Base-by-base conservation (phyloP, 2,113 vertebrate species). In the Opisthocomus hoazin region DNA sequence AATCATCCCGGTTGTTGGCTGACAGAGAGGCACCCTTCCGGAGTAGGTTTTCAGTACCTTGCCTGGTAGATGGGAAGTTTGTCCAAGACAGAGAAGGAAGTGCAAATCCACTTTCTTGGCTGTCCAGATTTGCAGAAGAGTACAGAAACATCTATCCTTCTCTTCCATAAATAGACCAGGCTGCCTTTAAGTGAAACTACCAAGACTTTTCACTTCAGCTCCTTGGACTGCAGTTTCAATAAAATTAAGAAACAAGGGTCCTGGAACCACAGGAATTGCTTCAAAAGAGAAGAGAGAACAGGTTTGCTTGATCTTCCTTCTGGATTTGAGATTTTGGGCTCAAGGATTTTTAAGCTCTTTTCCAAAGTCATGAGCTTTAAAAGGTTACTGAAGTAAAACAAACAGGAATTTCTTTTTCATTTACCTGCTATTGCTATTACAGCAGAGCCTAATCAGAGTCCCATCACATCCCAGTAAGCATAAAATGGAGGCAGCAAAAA, bases 351-450 rank as follows among this genome's bases (percentile, higher is more conserved):
- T 48, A 65, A 63, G 79, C 13, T 71, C 23, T 65, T 90, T 26
- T 45, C 32, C 36, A 63, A 5, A 1, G 0, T 18, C 16, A 36
- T n/a, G 4, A 39, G 3, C 2, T 4, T 45, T 84, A 56, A 17
- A 85, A 75, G 7, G 11, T 71, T 92, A n/a, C 15, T 71, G 26
- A 66, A 46, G 15, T 30, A 70, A 84, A 92, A 75, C 9, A 60
- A 73, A 61, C 5, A 5, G 41, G 45, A 29, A 9, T 2, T 2
- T 32, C 39, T 39, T 37, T 84, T 90, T 19, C 12, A 46, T 66
- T 64, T 80, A 13, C 26, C 14, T 51, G 14, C 15, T 94, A 45
- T 37, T 91, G 89, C 18, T 58, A 1, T 68, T 75, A 32, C 8
- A 64, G 16, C 23, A 78, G 16, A 70, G 7, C 8, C 54, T 87